phyloP scores from a whole-genome alignment of 2,797 vertebrate genomes.

The Propithecus perrieri region DNA sequence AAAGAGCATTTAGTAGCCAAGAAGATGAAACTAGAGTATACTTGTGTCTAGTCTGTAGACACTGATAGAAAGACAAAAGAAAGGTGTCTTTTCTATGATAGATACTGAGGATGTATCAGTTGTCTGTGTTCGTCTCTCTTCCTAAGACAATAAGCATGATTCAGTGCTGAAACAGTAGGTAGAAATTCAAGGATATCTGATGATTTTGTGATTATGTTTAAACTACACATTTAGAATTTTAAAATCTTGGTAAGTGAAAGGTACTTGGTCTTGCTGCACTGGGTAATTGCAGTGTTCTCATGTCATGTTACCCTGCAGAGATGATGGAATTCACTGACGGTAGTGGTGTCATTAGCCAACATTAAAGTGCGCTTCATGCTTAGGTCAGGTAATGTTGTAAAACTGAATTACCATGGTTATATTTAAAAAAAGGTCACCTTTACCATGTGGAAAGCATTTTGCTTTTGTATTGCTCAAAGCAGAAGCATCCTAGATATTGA shows the following conservation, averaged over 20 bases:
- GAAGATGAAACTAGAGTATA: not conserved
- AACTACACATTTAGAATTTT: not conserved
- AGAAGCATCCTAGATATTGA: not conserved
- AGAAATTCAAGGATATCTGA: not conserved
- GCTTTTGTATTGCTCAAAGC: not conserved
- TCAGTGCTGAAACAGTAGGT: not conserved
- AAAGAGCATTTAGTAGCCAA: not conserved
- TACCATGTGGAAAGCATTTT: not conserved
- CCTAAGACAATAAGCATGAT: not conserved
- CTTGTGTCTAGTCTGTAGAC: not conserved
- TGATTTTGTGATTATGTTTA: not conserved
- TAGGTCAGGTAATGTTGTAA: not conserved
- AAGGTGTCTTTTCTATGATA: not conserved
- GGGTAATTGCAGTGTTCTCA: not conserved
- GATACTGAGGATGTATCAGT: not conserved
- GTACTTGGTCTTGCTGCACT: not conserved
- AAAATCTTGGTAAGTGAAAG: not conserved
- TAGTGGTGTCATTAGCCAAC: not conserved
- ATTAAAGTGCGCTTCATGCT: not conserved
- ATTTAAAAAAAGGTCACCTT: not conserved
- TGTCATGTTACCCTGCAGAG: not conserved
- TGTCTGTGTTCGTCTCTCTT: not conserved
- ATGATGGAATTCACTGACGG: not conserved
- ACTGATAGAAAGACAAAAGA: not conserved
- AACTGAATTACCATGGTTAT: conserved; percentile 27